Percentiles rank a stretch among this genome's conserved stretches.
Conservation (phyloP, 1,140 invertebrate genomes). For the Aporrectodea caliginosa region DNA sequence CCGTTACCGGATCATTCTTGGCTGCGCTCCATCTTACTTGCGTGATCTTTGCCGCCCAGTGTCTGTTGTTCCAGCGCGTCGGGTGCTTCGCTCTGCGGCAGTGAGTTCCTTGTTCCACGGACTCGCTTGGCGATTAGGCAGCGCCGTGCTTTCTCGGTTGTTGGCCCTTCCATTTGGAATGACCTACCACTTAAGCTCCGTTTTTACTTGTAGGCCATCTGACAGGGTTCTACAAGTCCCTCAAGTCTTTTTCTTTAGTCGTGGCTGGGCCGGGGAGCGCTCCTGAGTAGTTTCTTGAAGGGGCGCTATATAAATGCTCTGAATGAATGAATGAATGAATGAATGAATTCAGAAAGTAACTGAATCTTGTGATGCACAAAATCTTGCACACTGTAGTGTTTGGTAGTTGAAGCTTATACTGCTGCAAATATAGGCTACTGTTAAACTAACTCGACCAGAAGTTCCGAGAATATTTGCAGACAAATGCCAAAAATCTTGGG, state of each 20-base stretch:
- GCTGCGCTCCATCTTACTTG: too few species aligned
- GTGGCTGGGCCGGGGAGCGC: background rate
- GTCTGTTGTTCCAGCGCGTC: too few species aligned
- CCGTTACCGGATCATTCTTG: too few species aligned
- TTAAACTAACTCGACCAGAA: background rate
- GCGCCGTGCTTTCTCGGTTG: too few species aligned
- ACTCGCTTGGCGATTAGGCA: too few species aligned
- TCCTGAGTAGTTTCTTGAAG: background rate
- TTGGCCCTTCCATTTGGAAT: too few species aligned
- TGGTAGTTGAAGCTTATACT: background rate
- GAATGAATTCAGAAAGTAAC: background rate
- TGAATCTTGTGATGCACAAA: background rate
- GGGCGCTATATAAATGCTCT: background rate
- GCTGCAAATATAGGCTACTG: background rate
- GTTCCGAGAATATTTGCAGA: background rate
- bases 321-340: background rate
- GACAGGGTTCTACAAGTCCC: background rate
- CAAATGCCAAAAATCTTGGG: background rate
- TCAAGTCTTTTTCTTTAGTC: background rate
- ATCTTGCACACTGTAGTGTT: background rate
- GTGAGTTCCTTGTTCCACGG: too few species aligned
- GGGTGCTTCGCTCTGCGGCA: too few species aligned
- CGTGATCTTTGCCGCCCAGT: too few species aligned
- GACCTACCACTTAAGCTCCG: background rate
- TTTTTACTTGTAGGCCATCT: background rate